These are phyloP conservation scores for Brachyhypopomus occidentalis DNA, from an alignment of 2,113 vertebrate species.

Conservation along the genomic window DNA sequence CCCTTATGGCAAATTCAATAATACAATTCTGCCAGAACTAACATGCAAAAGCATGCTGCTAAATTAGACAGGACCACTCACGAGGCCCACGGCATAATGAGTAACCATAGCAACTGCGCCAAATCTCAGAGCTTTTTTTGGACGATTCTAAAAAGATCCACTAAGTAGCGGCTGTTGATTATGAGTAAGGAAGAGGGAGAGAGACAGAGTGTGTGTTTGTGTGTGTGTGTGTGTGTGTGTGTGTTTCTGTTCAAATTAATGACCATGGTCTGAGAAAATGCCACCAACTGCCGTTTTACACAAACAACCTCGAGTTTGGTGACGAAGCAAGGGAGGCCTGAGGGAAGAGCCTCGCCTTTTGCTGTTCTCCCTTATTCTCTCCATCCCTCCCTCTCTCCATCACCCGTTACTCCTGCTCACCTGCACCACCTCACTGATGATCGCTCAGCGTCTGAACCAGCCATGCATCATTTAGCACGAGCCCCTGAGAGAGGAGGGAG, in stretches of 20 bases:
- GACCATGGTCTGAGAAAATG: constrained; percentile 62
- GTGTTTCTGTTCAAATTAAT: constrained; percentile 63
- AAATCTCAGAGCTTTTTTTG: constrained; percentile 8
- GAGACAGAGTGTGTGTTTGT: constrained; percentile 35
- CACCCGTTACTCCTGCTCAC: constrained; percentile 70
- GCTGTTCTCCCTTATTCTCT: constrained; percentile 71
- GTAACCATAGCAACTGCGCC: not conserved
- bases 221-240: constrained; percentile 49
- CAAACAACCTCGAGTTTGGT: constrained; percentile 70
- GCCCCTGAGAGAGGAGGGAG: constrained; percentile 61
- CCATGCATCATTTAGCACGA: constrained; percentile 72
- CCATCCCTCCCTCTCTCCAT: constrained; percentile 68
- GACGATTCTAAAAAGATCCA: constrained; percentile 8
- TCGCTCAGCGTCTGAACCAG: constrained; percentile 69
- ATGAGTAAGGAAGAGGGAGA: constrained; percentile 50
- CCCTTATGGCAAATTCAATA: constrained; percentile 11
- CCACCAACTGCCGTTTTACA: constrained; percentile 66
- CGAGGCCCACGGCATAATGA: not conserved
- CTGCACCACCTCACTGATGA: constrained; percentile 75
- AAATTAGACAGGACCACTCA: constrained; percentile 12
- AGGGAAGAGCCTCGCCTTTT: constrained; percentile 69
- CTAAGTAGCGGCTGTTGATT: not conserved
- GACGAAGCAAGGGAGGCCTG: constrained; percentile 59
- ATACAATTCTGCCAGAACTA: not conserved
- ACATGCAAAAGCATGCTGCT: constrained; percentile 10